Evolutionary conservation across 2,797 vertebrate species (phyloP).

Genomic region (Onychomys arenicola): DNA sequence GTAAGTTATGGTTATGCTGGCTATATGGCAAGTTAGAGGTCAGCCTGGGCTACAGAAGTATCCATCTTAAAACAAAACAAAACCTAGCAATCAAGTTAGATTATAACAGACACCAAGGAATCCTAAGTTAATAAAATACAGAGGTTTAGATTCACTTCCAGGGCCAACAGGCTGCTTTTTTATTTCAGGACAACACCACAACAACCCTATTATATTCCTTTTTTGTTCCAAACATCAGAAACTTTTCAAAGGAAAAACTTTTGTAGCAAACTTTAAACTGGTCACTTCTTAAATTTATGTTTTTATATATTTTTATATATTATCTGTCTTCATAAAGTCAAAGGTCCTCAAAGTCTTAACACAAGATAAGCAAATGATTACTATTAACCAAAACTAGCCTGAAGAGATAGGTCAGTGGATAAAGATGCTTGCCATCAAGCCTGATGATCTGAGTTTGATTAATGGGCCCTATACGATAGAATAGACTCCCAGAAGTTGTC

Average conservation of each 20-base stretch:
- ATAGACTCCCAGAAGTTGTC: background rate
- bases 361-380: background rate
- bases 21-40: background rate
- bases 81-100: background rate
- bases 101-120: background rate
- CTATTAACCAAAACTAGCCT: background rate
- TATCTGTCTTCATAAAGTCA: background rate
- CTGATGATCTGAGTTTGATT: background rate
- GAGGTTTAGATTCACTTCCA: background rate
- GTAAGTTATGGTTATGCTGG: background rate
- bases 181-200: background rate
- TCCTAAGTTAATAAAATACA: background rate
- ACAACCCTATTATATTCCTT: background rate
- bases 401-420: background rate
- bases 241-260: background rate
- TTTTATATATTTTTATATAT: too few relatives aligned
- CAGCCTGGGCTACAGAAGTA: background rate
- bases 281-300: background rate
- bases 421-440: background rate
- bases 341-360: background rate
- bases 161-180: background rate
- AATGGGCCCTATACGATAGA: background rate
- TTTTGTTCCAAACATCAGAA: background rate
- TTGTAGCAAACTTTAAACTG: background rate
- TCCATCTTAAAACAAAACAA: background rate